These are phyloP conservation scores for Mugil cephalus DNA, from an alignment of 2,113 vertebrate genomes.

Conservation along the genomic window DNA sequence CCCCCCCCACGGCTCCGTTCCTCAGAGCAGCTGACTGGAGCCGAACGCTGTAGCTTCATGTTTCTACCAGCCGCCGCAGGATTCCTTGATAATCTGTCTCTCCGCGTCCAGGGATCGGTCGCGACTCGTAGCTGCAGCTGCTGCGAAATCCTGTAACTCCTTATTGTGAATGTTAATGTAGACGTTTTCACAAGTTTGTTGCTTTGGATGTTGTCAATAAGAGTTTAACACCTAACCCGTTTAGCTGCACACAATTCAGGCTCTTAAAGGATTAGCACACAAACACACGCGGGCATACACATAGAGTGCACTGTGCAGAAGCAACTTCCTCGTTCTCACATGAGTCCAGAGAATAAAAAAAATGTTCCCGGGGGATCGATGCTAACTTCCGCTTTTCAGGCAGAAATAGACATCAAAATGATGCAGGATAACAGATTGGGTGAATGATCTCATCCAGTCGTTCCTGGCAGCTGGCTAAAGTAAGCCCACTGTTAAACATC, in stretches of 20 bases:
- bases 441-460: constrained; percentile 71
- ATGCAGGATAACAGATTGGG: constrained; percentile 43
- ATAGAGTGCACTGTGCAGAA: neutral
- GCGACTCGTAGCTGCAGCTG: neutral
- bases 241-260: neutral
- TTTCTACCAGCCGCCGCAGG: neutral
- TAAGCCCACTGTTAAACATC: constrained; percentile 46
- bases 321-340: constrained; percentile 54
- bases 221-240: neutral
- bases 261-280: constrained; percentile 3
- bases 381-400: constrained; percentile 58
- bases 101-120: neutral
- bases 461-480: constrained; percentile 63
- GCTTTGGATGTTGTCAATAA: neutral
- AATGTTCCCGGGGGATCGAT: constrained; percentile 52
- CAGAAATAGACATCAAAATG: constrained; percentile 62
- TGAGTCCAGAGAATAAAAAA: constrained; percentile 33
- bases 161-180: neutral
- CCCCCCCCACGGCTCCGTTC: neutral
- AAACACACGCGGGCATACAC: neutral
- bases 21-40: neutral
- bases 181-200: neutral
- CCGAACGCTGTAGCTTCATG: neutral
- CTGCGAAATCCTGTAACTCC: neutral
- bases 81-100: neutral